Conservation (phyloP, 2,888 invertebrate species). For the Nemoura dubitans region DNA sequence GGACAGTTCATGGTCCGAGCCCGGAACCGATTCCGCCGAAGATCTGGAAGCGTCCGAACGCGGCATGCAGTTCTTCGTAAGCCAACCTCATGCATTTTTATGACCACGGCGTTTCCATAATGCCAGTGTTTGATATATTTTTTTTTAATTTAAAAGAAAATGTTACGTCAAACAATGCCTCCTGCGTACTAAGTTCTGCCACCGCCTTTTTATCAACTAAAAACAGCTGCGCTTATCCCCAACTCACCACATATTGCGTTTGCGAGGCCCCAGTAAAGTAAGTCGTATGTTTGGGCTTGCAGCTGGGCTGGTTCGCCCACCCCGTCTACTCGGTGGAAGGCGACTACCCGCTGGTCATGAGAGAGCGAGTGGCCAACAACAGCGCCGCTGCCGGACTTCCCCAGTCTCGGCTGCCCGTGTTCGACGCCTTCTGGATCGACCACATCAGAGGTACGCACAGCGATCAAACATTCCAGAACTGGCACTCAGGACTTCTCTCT, state of each 20-base stretch:
- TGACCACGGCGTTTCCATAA: too few relatives aligned
- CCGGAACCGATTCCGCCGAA: constrained; percentile 36
- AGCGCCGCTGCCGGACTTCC: constrained; percentile 60
- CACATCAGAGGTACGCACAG: constrained; percentile 61
- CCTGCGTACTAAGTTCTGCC: too few relatives aligned
- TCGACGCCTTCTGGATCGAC: constrained; percentile 66
- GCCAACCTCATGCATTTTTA: neutral
- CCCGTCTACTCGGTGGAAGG: constrained; percentile 62
- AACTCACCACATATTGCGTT: too few relatives aligned
- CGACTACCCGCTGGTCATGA: constrained; percentile 65
- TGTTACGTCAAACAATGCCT: too few relatives aligned
- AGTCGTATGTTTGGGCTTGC: constrained; percentile 53
- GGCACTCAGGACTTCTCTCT: too few relatives aligned
- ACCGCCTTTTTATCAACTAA: too few relatives aligned
- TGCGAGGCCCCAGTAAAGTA: too few relatives aligned
- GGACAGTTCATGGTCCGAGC: constrained; percentile 45
- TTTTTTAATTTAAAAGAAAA: too few relatives aligned
- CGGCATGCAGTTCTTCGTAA: constrained; percentile 36
- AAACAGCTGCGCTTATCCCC: neutral
- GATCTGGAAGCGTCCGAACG: constrained; percentile 42
- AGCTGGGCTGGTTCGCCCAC: constrained; percentile 62
- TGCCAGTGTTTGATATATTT: too few relatives aligned
- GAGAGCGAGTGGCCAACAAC: constrained; percentile 58
- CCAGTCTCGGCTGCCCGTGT: constrained; percentile 61
- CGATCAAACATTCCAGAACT: too few relatives aligned